Base-by-base conservation (phyloP, 2,797 vertebrate species). In the Knipowitschia caucasica region DNA sequence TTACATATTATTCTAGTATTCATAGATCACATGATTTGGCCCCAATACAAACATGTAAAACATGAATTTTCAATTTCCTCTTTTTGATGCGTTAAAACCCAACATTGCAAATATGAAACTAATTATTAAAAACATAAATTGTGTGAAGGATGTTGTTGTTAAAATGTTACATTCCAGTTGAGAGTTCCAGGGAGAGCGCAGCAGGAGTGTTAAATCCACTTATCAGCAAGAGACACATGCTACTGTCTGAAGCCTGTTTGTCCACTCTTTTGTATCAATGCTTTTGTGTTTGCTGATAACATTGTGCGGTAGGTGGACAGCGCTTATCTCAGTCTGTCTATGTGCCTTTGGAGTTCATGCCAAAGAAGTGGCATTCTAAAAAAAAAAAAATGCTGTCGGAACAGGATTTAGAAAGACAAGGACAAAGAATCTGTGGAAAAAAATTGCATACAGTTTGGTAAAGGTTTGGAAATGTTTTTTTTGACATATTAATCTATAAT, bases 161-260 rank as follows among this genome's bases (percentile, higher is more conserved):
- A 11, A 39, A 9, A 39, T 39, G n/a, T 39, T 39, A 10, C 4
- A 39, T 10, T 39, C 20, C 20, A 39, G 8, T 39, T 39, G 36
- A 17, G 25, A 10, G 4, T 5, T 12, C 9, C 7, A 25, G 12
- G 8, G n/a, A 29, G 24, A 29, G 36, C 4, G 53, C 66, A 67
- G 25, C 38, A 67, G 71, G 72, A 67, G 74, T 54, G 59, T 65
- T 63, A 75, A 78, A 82, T 69, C 39, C 46, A 77, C 80, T 77
- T 77, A 86, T 86, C 81, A 77, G 68, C 35, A 55, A 73, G 68
- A 79, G 76, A 74, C 64, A 66, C 78, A 77, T 83, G 79, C 84
- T 80, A 67, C 75, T 64, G 51, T 63, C 71, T 73, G 71, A 73
- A 66, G 71, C 69, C 74, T 70, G 55, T 73, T 56, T 34, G 58